A percentile compares a stretch with the other conserved stretches of the same genome.
Evolutionary conservation across 2,113 vertebrate genomes (phyloP).

Genomic region (Neolamprologus hecqui): DNA sequence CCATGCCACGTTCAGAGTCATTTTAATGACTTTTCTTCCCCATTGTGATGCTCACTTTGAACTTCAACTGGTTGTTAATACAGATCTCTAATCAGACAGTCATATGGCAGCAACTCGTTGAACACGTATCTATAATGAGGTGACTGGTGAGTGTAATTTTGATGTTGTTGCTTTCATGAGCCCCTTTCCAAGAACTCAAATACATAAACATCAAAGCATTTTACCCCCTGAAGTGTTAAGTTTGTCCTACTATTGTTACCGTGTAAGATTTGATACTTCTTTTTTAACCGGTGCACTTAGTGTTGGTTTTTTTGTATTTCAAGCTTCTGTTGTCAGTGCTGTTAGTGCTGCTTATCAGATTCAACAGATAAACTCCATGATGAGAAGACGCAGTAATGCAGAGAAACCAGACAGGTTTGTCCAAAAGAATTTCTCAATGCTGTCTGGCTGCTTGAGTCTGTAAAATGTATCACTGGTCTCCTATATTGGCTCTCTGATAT

Average conservation of each 20-base stretch:
- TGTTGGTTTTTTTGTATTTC: neutral
- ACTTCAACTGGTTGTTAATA: neutral
- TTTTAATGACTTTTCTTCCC: neutral
- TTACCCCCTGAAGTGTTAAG: neutral
- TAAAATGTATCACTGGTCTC: neutral
- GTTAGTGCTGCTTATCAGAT: neutral
- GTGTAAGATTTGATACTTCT: neutral
- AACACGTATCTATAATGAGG: neutral
- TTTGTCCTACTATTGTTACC: neutral
- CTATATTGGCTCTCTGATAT: neutral
- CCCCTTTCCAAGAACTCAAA: neutral
- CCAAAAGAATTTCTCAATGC: neutral
- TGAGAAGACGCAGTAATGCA: neutral
- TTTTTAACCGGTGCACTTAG: neutral
- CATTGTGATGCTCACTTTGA: neutral
- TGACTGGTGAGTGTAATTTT: neutral
- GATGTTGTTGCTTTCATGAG: neutral
- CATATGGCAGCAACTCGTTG: neutral
- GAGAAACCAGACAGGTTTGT: neutral
- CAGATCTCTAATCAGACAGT: neutral
- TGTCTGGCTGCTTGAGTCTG: neutral
- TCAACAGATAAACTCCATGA: neutral
- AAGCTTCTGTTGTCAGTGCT: neutral
- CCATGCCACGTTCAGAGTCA: neutral
- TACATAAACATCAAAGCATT: neutral